Percentiles rank a stretch among this genome's conserved stretches.
phyloP scores from a whole-genome alignment of 1,140 invertebrate species.

The Physella acuta region DNA sequence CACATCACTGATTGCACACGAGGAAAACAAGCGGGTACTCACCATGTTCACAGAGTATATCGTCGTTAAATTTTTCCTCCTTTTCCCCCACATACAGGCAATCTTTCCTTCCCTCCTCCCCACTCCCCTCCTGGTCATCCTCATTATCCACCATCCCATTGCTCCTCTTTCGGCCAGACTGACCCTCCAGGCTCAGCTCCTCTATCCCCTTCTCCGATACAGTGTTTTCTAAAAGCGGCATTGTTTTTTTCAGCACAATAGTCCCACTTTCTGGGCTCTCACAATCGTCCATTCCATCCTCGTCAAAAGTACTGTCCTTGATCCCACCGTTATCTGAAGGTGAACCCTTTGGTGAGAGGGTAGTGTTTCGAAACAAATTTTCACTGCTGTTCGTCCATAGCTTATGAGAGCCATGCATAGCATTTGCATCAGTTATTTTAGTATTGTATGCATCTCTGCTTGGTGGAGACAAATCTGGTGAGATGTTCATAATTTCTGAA shows the following conservation, averaged over 20 bases:
- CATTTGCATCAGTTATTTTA: background rate
- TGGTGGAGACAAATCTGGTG: background rate
- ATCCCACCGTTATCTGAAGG: background rate
- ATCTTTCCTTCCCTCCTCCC: conserved; percentile 20
- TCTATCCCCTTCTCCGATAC: background rate
- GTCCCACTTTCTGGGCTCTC: conserved; percentile 16
- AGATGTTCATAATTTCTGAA: background rate
- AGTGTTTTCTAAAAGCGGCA: background rate
- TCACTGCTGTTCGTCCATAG: no score
- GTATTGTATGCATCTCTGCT: background rate
- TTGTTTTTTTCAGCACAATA: conserved; percentile 10
- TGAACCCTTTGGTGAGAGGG: background rate
- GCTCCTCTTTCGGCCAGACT: no score
- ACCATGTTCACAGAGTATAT: conserved; percentile 24
- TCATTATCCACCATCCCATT: background rate
- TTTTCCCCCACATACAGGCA: conserved; percentile 20
- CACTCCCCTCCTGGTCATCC: conserved; percentile 7
- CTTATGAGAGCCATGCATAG: background rate
- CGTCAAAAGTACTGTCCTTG: background rate
- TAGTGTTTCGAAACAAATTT: background rate
- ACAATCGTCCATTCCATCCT: background rate
- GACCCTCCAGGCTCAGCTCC: background rate
- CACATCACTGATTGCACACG: no score
- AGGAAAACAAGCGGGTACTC: conserved; percentile 6
- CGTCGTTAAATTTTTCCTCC: conserved; percentile 24